phyloP scores from a whole-genome alignment of 2,113 vertebrate genomes.

The Pachypanchax playfairii region DNA sequence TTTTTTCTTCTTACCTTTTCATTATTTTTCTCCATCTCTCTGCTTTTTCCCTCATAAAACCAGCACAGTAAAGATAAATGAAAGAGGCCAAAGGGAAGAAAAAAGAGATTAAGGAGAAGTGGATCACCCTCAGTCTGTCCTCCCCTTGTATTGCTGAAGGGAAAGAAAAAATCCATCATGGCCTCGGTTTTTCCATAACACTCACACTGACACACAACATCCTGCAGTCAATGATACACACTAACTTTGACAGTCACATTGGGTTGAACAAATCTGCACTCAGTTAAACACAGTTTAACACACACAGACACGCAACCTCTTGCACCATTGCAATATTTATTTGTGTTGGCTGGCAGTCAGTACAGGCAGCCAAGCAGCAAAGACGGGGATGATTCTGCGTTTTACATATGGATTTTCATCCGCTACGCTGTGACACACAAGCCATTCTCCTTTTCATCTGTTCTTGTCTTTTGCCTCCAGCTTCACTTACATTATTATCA shows the following conservation, averaged over 20 bases:
- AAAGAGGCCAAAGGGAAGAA: neutral
- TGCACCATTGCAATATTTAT: constrained; percentile 59
- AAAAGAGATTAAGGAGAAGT: constrained; percentile 35
- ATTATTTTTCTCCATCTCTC: neutral
- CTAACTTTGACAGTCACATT: neutral
- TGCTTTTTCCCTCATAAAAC: neutral
- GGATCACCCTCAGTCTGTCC: constrained; percentile 38
- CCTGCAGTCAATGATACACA: neutral
- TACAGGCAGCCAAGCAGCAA: constrained; percentile 40
- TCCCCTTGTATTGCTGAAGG: constrained; percentile 39
- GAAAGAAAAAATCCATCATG: constrained; percentile 46
- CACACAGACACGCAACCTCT: constrained; percentile 1
- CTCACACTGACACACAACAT: neutral
- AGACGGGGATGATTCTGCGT: constrained; percentile 31
- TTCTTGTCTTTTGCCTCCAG: constrained; percentile 34
- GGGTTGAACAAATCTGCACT: constrained; percentile 1
- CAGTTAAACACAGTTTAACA: neutral
- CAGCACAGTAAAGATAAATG: neutral
- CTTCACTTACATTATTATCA: constrained; percentile 31
- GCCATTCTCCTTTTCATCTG: neutral
- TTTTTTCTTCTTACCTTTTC: neutral
- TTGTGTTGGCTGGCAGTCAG: constrained; percentile 48
- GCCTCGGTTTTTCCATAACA: constrained; percentile 31
- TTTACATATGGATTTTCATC: constrained; percentile 55
- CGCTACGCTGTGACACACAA: constrained; percentile 24